Base-by-base conservation (phyloP, 2,797 vertebrate species). In the Periophthalmus magnuspinnatus region DNA sequence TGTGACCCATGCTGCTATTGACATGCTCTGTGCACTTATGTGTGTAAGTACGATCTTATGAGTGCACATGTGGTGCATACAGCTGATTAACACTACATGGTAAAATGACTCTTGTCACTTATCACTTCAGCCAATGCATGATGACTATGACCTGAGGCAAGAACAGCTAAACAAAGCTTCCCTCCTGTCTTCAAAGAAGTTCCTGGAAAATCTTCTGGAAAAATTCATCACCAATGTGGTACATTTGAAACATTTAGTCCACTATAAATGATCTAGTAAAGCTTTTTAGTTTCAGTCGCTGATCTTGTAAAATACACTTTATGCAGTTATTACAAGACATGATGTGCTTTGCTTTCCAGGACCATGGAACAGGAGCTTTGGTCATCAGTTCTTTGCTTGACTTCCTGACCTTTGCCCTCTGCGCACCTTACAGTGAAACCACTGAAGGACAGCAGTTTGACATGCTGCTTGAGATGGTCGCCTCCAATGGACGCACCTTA, bases 11-110 rank as follows among this genome's bases (percentile, higher is more conserved):
- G 96, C 98, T 54, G 96, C 98, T 67, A 95, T 99, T 66, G 98
- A 99, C 84, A 99, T 98, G 97, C 96, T 99, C n/a, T 99, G 98
- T 90, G 97, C 98, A 45, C 96, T 99, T 41, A 99, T 99, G 98
- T 99, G 98, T 98, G 98, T 99, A 94, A 97, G 97, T 99, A 76
- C 63, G 69, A 16, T 70, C 24, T 10, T 24, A 48, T 61, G 21
- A 9, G 21, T 22, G 17, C 47, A 21, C 24, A 65, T 45, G 32
- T 65, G 63, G 63, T 24, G 16, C 16, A 32, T 45, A 28, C 8
- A 52, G 52, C 0, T 24, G 5, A 88, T 83, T 72, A 9, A 3
- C 56, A 17, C 21, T 28, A 28, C 38, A 48, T 5, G 16, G 28
- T 57, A 57, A 70, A 17, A 54, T 11, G 1, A 65, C 67, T n/a